Percentiles rank a stretch among this genome's conserved stretches.
Conservation (phyloP, 2,797 vertebrate genomes). For the Iguana delicatissima region DNA sequence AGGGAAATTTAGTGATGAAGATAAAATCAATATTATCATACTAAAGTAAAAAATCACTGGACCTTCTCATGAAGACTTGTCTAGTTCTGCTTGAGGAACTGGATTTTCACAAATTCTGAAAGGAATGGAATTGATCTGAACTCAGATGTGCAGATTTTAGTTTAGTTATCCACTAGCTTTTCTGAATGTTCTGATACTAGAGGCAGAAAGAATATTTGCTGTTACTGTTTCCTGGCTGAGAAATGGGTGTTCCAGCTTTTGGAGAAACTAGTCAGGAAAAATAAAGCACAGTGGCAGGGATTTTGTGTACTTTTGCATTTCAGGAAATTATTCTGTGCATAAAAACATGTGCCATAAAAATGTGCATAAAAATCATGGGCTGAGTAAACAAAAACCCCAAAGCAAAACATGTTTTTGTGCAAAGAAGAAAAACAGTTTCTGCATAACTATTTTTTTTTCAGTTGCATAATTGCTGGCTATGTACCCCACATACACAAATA, state of each 20-base stretch:
- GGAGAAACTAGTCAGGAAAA: no score
- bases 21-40: constrained; percentile 1
- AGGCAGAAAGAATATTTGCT: no score
- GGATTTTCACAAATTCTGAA: not conserved
- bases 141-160: not conserved
- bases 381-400: no score
- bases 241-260: no score
- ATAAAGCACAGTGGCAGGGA: not conserved
- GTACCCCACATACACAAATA: no score
- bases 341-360: no score
- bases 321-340: not conserved
- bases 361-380: no score
- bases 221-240: no score
- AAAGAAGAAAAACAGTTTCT: no score
- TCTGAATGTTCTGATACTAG: not conserved
- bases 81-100: not conserved
- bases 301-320: not conserved
- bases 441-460: no score
- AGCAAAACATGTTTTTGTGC: no score
- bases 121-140: not conserved
- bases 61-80: not conserved
- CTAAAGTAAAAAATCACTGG: not conserved
- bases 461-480: no score
- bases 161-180: not conserved
- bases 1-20: not conserved